phyloP scores from a whole-genome alignment of 2,888 invertebrate species.

The Cyclophora punctaria region DNA sequence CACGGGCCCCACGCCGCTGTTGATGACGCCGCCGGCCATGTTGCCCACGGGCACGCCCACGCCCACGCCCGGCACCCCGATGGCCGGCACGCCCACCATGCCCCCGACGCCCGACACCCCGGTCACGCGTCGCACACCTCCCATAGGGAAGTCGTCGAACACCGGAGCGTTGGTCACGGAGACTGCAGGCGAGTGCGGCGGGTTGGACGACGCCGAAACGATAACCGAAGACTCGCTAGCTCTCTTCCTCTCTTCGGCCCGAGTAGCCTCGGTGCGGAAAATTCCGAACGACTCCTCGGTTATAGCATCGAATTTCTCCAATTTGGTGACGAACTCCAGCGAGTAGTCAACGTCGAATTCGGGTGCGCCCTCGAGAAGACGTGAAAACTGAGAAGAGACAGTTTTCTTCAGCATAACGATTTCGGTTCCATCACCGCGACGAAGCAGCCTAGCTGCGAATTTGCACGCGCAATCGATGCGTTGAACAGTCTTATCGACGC shows the following conservation, averaged over 20 bases:
- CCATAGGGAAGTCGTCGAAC: constrained; percentile 81
- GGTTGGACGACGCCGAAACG: constrained; percentile 53
- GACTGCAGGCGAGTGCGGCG: constrained; percentile 59
- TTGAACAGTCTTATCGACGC: constrained; percentile 87
- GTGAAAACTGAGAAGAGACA: constrained; percentile 84
- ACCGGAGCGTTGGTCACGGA: constrained; percentile 81
- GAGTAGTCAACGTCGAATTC: constrained; percentile 86
- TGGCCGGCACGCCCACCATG: constrained; percentile 46
- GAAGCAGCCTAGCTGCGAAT: constrained; percentile 86
- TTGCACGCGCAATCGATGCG: constrained; percentile 91
- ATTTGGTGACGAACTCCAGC: constrained; percentile 87
- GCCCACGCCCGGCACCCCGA: constrained; percentile 47
- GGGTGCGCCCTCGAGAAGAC: constrained; percentile 87
- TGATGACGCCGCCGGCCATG: constrained; percentile 50
- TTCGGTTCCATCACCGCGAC: constrained; percentile 89
- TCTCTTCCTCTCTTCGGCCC: constrained; percentile 71
- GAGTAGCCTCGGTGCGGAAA: constrained; percentile 80
- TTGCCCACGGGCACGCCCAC: constrained; percentile 46
- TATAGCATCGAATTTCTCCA: constrained; percentile 83
- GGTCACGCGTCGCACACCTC: constrained; percentile 67
- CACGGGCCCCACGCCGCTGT: constrained; percentile 42
- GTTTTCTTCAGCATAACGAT: constrained; percentile 88
- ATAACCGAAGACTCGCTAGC: constrained; percentile 63
- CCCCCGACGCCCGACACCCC: constrained; percentile 35
- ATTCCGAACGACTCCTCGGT: constrained; percentile 83